Evolutionary conservation across 2,888 invertebrate genomes (phyloP).

Genomic region (Alsophila aescularia): DNA sequence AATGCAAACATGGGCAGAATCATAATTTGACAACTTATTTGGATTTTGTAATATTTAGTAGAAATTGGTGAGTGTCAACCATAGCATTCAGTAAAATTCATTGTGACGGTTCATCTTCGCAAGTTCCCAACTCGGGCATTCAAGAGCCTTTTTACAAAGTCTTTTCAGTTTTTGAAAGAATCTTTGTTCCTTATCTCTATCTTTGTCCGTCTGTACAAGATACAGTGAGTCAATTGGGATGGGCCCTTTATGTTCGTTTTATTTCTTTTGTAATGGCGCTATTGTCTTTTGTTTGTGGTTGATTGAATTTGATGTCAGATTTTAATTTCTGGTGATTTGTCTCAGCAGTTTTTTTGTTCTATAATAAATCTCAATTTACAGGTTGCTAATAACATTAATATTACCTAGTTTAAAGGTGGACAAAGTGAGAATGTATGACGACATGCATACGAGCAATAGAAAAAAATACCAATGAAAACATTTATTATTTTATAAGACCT

Average conservation of each 20-base stretch:
- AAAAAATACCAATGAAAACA: too few relatives aligned
- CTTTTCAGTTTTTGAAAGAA: conserved; percentile 53
- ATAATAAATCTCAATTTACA: too few relatives aligned
- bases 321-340: too few relatives aligned
- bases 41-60: background rate
- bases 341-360: too few relatives aligned
- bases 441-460: too few relatives aligned
- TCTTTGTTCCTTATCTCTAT: conserved; percentile 45
- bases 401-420: too few relatives aligned
- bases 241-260: background rate
- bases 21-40: too few relatives aligned
- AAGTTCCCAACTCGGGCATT: conserved; percentile 22
- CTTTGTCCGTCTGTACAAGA: conserved; percentile 22
- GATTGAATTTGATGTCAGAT: too few relatives aligned
- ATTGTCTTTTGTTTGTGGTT: background rate
- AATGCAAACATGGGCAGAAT: too few relatives aligned
- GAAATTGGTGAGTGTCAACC: conserved; percentile 21
- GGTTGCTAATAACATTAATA: too few relatives aligned
- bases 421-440: too few relatives aligned
- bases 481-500: too few relatives aligned
- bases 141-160: conserved; percentile 48
- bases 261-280: background rate
- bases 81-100: conserved; percentile 30
- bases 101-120: conserved; percentile 27
- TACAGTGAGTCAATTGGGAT: background rate